phyloP scores from a whole-genome alignment of 35 echinoderm and acorn worm species.

The Stichopus chloronotus region DNA sequence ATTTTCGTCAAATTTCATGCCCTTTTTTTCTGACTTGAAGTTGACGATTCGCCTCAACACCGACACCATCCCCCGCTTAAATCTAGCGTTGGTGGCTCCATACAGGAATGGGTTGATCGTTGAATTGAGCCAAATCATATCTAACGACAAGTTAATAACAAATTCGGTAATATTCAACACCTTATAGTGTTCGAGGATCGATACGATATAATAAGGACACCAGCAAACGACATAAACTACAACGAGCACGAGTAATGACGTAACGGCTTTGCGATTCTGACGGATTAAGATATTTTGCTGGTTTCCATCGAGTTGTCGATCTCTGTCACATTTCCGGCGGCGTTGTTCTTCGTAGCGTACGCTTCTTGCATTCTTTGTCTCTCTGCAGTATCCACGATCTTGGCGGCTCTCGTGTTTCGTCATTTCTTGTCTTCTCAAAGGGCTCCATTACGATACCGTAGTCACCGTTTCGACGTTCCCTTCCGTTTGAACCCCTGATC shows the following conservation, averaged over 20 bases:
- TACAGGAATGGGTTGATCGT: neutral
- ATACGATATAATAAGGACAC: conserved; percentile 23
- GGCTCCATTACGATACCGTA: neutral
- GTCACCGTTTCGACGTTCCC: too few species aligned
- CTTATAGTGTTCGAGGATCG: neutral
- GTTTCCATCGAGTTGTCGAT: too few species aligned
- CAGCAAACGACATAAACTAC: neutral
- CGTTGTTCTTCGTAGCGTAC: neutral
- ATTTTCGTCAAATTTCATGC: too few species aligned
- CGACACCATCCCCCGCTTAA: conserved; percentile 13
- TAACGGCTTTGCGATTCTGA: neutral
- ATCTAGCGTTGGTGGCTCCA: neutral
- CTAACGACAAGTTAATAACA: neutral
- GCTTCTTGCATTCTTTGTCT: too few species aligned
- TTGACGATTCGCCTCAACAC: neutral
- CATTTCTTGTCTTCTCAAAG: too few species aligned
- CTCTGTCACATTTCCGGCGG: too few species aligned
- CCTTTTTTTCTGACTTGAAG: too few species aligned
- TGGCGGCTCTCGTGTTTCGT: neutral
- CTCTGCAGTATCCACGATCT: neutral
- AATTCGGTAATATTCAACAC: neutral
- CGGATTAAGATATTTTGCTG: neutral
- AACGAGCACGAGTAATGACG: neutral
- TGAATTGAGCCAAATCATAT: conserved; percentile 31
- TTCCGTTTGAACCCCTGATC: too few species aligned